Conservation (phyloP, 1,140 invertebrate genomes). For the Caerostris extrusa region DNA sequence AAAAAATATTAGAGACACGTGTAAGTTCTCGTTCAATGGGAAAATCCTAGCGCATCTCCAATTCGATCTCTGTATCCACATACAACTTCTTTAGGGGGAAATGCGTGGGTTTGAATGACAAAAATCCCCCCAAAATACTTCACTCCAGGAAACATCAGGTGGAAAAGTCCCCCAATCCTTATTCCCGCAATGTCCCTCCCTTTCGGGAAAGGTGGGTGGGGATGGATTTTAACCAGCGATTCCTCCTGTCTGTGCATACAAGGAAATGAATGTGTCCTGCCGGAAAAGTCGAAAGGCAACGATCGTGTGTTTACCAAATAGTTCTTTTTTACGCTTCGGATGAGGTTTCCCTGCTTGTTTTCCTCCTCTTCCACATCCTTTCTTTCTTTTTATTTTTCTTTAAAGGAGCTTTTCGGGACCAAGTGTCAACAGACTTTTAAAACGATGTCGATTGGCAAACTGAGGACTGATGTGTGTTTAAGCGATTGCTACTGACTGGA, state of each 20-base stretch:
- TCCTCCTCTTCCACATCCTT: not conserved
- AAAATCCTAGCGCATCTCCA: too few relatives aligned
- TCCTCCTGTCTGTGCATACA: conserved; percentile 27
- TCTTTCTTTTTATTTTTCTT: not conserved
- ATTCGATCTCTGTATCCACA: too few relatives aligned
- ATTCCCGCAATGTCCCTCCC: not conserved
- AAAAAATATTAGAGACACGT: too few relatives aligned
- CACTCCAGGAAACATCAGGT: not conserved
- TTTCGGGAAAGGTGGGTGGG: not conserved
- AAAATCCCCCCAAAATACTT: not conserved
- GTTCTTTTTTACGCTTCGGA: not conserved
- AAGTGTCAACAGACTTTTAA: not conserved
- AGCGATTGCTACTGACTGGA: not conserved
- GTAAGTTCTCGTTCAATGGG: too few relatives aligned
- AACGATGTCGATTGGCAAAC: conserved; percentile 9
- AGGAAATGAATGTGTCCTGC: conserved; percentile 17
- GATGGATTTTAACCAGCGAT: not conserved
- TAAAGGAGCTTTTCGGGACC: not conserved
- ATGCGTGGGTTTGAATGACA: not conserved
- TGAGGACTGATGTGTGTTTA: conserved; percentile 1
- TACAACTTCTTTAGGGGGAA: conserved; percentile 10
- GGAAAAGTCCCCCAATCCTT: not conserved
- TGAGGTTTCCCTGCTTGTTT: not conserved
- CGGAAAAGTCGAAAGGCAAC: not conserved
- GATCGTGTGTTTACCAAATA: conserved; percentile 35